These are phyloP conservation scores for Pomatorhinus ruficollis DNA, from an alignment of 2,113 vertebrate species.

Conservation along the genomic window DNA sequence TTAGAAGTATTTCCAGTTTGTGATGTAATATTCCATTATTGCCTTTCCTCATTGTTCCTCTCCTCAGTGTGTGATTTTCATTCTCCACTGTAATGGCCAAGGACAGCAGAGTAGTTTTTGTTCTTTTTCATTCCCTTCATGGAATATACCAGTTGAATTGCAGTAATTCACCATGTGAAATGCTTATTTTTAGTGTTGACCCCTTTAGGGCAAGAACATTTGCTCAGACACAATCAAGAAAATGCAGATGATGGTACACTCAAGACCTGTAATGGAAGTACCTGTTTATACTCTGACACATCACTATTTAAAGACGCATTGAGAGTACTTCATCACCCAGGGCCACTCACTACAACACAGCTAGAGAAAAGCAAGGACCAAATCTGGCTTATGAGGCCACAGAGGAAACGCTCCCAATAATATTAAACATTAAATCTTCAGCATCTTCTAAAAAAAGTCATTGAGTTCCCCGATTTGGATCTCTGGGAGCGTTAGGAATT, in stretches of 20 bases:
- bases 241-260: not conserved
- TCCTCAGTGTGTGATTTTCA: not conserved
- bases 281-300: not conserved
- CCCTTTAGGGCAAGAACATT: not conserved
- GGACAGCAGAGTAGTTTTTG: not conserved
- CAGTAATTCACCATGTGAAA: not conserved
- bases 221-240: constrained; percentile 9
- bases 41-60: not conserved
- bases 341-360: not conserved
- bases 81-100: not conserved
- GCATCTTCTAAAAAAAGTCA: not conserved
- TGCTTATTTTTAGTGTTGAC: constrained; percentile 12
- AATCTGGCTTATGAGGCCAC: not conserved
- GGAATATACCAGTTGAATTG: not conserved
- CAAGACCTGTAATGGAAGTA: not conserved
- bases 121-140: constrained; percentile 1
- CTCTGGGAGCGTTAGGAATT: not conserved
- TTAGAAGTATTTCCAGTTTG: not conserved
- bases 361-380: not conserved
- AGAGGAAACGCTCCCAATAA: not conserved
- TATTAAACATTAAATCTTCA: not conserved
- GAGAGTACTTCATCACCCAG: not conserved
- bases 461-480: not conserved
- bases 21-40: not conserved
- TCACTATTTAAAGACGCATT: not conserved